A percentile compares a stretch with the other conserved stretches of the same genome.
Conservation (phyloP, 2,113 vertebrate genomes). For the Rhadina sibilatrix region DNA sequence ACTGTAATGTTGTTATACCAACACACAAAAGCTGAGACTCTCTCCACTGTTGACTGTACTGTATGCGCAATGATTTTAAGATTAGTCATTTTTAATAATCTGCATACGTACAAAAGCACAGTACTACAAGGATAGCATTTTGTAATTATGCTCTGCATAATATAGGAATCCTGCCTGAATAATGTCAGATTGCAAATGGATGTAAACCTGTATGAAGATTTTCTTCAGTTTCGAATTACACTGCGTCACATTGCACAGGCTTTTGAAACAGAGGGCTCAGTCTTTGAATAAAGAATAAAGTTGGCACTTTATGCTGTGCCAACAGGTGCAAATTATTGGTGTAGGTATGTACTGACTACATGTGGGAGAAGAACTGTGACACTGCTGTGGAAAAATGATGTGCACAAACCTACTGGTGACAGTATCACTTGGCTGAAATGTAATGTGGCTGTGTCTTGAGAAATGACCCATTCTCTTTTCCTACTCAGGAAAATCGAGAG, state of each 20-base stretch:
- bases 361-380: not conserved
- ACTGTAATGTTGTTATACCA: not conserved
- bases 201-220: conserved; percentile 54
- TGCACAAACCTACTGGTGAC: not conserved
- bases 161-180: conserved; percentile 64
- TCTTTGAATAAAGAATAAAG: conserved; percentile 16
- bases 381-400: not conserved
- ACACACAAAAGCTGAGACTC: not conserved
- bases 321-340: not conserved
- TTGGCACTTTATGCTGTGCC: conserved; percentile 51
- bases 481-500: not conserved
- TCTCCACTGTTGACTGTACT: conserved; percentile 28
- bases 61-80: conserved; percentile 69
- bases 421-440: not conserved
- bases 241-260: conserved; percentile 9
- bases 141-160: conserved; percentile 68
- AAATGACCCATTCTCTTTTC: not conserved
- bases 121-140: conserved; percentile 48
- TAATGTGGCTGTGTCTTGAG: not conserved
- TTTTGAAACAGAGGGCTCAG: conserved; percentile 30
- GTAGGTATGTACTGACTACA: not conserved
- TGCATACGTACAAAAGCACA: conserved; percentile 57
- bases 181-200: conserved; percentile 66
- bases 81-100: conserved; percentile 70
- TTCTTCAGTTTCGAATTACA: conserved; percentile 54